phyloP scores from a whole-genome alignment of 1,140 invertebrate genomes.

The Hydropsyche tenuis region DNA sequence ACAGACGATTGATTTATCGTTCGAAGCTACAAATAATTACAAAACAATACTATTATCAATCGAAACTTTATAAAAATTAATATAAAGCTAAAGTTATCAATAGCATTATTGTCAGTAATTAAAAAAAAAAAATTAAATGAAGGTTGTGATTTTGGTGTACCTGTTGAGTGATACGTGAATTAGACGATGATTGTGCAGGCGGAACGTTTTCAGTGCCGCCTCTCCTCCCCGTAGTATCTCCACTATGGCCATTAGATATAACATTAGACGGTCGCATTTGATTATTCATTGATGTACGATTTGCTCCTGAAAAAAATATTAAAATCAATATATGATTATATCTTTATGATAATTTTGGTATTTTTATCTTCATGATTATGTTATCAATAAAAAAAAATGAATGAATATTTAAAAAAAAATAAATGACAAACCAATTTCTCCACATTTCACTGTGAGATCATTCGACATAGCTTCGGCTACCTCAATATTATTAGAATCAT shows the following conservation, averaged over 20 bases:
- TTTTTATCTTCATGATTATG: no score
- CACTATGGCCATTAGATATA: constrained; percentile 55
- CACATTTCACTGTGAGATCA: not conserved
- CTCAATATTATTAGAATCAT: not conserved
- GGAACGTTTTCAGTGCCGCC: constrained; percentile 60
- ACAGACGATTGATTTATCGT: constrained; percentile 52
- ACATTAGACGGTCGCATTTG: constrained; percentile 59
- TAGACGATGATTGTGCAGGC: constrained; percentile 51
- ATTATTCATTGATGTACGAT: constrained; percentile 60
- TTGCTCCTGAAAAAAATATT: constrained; percentile 53
- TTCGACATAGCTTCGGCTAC: not conserved
- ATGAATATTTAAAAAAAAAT: no score
- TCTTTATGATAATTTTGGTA: no score
- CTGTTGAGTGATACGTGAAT: constrained; percentile 58
- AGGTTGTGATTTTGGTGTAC: constrained; percentile 47
- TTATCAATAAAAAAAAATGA: no score
- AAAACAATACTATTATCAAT: not conserved
- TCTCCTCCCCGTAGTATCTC: constrained; percentile 59
- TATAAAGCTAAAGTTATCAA: not conserved
- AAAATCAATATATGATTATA: no score
- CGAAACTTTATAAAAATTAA: no score
- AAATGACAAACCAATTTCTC: not conserved
- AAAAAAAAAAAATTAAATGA: not conserved
- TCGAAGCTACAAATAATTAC: constrained; percentile 35
- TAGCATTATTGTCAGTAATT: not conserved